Conservation (phyloP, 1,140 invertebrate species). For the Panagrolaimus sp. region DNA sequence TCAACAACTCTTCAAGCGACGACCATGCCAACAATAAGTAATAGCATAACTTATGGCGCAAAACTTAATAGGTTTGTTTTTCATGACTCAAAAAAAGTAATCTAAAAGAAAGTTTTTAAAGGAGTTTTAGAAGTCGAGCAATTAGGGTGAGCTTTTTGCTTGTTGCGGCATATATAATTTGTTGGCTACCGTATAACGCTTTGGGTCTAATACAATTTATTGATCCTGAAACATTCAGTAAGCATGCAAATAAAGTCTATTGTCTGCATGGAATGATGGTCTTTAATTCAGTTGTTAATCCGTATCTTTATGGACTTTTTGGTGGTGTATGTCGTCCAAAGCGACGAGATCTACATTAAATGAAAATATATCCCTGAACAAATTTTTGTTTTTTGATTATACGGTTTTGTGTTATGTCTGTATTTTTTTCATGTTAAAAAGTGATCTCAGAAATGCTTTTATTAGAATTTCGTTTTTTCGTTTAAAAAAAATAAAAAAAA, state of each 20-base stretch:
- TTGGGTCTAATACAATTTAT: conserved; percentile 53
- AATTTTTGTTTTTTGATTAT: conserved; percentile 2
- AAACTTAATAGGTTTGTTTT: conserved; percentile 41
- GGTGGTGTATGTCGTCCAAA: conserved; percentile 40
- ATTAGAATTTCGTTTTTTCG: no score
- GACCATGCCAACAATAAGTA: conserved; percentile 1
- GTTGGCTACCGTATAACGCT: conserved; percentile 57
- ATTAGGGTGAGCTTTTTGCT: conserved; percentile 56
- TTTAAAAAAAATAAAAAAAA: no score
- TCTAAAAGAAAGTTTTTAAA: conserved; percentile 24
- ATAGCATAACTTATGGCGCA: conserved; percentile 39
- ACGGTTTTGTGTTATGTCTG: conserved; percentile 1
- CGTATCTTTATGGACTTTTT: conserved; percentile 56
- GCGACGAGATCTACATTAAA: conserved; percentile 7
- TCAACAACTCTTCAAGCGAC: conserved; percentile 4
- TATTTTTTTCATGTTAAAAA: not conserved
- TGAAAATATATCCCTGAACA: not conserved
- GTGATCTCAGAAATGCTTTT: no score
- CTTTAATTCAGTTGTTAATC: conserved; percentile 57
- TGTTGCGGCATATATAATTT: conserved; percentile 54
- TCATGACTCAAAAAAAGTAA: not conserved
- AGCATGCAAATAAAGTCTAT: conserved; percentile 51
- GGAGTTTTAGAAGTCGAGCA: conserved; percentile 50
- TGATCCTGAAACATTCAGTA: conserved; percentile 50
- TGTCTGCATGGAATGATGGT: conserved; percentile 53